Evolutionary conservation across 1,140 invertebrate genomes (phyloP).

Genomic region (Myzus persicae): DNA sequence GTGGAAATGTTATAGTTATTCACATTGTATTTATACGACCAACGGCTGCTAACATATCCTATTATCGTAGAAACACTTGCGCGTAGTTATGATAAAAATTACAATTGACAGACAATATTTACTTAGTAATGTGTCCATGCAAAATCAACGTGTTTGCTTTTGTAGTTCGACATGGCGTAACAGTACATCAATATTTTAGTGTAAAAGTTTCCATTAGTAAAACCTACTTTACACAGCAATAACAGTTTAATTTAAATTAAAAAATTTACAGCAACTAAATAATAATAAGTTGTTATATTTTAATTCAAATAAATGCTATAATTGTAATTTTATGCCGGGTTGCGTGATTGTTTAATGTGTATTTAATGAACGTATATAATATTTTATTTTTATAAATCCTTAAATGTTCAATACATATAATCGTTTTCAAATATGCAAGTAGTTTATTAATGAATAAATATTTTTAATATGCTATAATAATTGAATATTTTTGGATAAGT

Average conservation of each 20-base stretch:
- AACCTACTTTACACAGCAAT: background rate
- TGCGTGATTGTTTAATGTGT: background rate
- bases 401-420: background rate
- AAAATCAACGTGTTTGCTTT: slow-evolving; percentile 47
- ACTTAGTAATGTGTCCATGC: background rate
- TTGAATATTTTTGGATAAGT: background rate
- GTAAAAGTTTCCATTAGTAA: background rate
- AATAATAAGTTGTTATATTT: background rate
- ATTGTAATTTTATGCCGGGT: background rate
- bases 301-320: background rate
- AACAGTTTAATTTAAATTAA: background rate
- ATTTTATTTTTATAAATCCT: background rate
- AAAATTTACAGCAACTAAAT: background rate
- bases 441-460: background rate
- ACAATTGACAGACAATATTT: slow-evolving; percentile 37
- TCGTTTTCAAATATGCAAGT: background rate
- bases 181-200: background rate
- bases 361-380: background rate
- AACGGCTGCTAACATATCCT: background rate
- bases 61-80: slow-evolving; percentile 28
- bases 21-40: background rate
- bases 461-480: background rate
- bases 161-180: background rate
- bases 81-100: slow-evolving; percentile 2
- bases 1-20: background rate